Base-by-base conservation (phyloP, 2,797 vertebrate species). In the Phoeniculus purpureus region DNA sequence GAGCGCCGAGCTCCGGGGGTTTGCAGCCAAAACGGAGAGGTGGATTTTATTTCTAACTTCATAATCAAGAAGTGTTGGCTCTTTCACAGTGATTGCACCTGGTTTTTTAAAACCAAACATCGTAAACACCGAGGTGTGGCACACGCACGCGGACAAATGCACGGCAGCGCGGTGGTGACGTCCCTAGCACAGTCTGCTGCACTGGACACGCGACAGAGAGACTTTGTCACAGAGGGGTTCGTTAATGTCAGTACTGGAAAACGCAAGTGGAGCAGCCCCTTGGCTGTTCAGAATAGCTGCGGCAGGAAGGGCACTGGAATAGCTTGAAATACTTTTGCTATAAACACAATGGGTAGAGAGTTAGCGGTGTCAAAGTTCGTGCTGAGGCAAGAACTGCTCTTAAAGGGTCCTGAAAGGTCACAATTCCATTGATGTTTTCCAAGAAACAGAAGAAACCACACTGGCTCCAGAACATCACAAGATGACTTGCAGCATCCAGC, bases 51-150 rank as follows among this genome's bases (percentile, higher is more conserved):
- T 90, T 79, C 93, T 97, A 89, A 88, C 81, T 96, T 99, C 99
- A 90, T 97, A 98, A 96, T 99, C 98, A 91, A 99, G 97, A 50
- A 97, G 94, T 58, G 94, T 96, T 45, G 98, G 97, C 29, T 98
- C 97, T 95, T 97, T 97, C 72, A 99, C 97, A n/a, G 96, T 98
- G 92, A 99, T 98, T 86, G 97, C 97, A 94, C 99, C 99, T 99
- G 84, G 66, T 96, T 96, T 76, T 55, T 89, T 65, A 73, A 75
- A 75, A 90, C 8, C 34, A 75, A 82, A 58, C 56, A 29, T 22
- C 67, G 60, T 58, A 27, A 23, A 21, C 0, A 40, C 13, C 1
- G 6, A 55, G 6, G 61, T 34, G 15, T 45, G 51, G 75, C 32
- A 56, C 10, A 31, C 0, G 2, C 37, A 29, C 12, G 55, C 2